Evolutionary conservation across 2,888 invertebrate species (phyloP).

Genomic region (Thymelicus lineola): DNA sequence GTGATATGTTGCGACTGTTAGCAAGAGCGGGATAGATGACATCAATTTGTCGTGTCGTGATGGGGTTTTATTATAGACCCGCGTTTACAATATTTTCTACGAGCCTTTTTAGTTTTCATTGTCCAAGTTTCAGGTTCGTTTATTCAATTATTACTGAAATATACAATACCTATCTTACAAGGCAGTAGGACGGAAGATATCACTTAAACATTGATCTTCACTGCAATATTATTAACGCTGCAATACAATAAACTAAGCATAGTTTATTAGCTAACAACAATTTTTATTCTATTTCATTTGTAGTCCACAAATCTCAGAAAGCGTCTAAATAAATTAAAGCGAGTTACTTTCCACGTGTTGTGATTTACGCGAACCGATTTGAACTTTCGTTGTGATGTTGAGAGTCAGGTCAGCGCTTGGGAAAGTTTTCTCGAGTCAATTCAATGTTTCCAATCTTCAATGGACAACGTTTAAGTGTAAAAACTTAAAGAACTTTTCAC

Average conservation of each 20-base stretch:
- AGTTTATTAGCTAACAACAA: too few species aligned
- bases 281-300: constrained; percentile 3
- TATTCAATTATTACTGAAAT: too few species aligned
- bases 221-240: too few species aligned
- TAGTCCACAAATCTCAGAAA: neutral
- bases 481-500: constrained; percentile 17
- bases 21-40: constrained; percentile 83
- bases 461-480: constrained; percentile 32
- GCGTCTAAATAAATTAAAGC: constrained; percentile 18
- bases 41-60: constrained; percentile 85
- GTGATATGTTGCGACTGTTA: constrained; percentile 85
- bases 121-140: neutral
- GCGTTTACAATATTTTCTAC: constrained; percentile 66
- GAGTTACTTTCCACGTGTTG: constrained; percentile 18
- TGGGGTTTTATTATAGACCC: constrained; percentile 84
- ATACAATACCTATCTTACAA: too few species aligned
- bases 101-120: constrained; percentile 30
- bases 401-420: constrained; percentile 24
- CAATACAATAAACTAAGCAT: too few species aligned
- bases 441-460: constrained; percentile 37
- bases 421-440: constrained; percentile 30
- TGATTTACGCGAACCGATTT: constrained; percentile 31
- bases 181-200: too few species aligned
- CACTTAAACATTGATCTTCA: too few species aligned
- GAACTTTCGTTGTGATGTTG: constrained; percentile 29